These are phyloP conservation scores for Invenusta paracnida DNA, from an alignment of 2,888 invertebrate genomes.

Conservation along the genomic window DNA sequence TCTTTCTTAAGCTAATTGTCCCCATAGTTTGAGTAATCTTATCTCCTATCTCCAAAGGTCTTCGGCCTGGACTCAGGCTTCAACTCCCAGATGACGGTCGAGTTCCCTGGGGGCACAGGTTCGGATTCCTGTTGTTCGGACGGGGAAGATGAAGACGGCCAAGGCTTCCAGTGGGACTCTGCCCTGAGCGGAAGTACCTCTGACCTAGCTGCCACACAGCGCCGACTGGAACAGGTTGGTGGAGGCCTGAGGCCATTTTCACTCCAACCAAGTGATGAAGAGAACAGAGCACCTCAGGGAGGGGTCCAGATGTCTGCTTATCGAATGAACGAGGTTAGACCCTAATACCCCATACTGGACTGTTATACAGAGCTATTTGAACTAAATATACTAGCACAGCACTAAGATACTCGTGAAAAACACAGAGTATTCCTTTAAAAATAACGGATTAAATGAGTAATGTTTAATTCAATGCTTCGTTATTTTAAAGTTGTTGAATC, in stretches of 20 bases:
- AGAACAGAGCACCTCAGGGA: not conserved
- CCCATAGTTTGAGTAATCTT: too few relatives aligned
- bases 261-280: too few relatives aligned
- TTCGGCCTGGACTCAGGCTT: constrained; percentile 11
- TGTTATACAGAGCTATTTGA: too few relatives aligned
- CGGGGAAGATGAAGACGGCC: not conserved
- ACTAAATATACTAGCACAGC: too few relatives aligned
- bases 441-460: too few relatives aligned
- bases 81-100: not conserved
- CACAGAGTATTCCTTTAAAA: too few relatives aligned
- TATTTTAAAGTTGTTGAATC: too few relatives aligned
- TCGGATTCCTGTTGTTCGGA: not conserved
- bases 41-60: too few relatives aligned
- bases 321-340: not conserved
- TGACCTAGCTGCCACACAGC: not conserved
- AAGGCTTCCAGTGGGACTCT: not conserved
- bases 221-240: not conserved
- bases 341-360: too few relatives aligned
- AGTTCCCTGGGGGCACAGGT: not conserved
- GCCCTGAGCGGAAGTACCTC: constrained; percentile 4
- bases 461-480: too few relatives aligned
- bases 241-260: not conserved
- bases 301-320: not conserved
- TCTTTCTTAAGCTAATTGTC: too few relatives aligned
- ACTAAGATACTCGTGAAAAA: too few relatives aligned